Conservation (phyloP, 2,888 invertebrate genomes). For the Drosophila colorata region DNA sequence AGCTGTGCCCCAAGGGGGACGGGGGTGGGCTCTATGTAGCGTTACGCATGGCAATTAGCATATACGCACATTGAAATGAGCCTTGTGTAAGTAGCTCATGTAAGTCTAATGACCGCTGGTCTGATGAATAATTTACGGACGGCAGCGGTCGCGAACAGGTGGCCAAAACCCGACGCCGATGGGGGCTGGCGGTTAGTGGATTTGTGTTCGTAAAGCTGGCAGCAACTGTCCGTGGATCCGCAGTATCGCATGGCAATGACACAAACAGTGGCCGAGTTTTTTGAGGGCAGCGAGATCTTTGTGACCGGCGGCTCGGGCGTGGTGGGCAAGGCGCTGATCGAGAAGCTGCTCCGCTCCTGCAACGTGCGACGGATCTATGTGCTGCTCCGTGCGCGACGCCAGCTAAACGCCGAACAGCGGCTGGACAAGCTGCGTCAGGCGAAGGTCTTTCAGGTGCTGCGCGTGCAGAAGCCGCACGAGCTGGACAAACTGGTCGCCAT, state of each 20-base stretch:
- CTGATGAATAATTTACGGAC: slow-evolving; percentile 37
- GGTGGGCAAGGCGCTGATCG: slow-evolving; percentile 94
- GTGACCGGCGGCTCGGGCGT: slow-evolving; percentile 94
- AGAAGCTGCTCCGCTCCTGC: slow-evolving; percentile 94
- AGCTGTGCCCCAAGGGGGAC: too few species aligned
- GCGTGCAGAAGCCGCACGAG: slow-evolving; percentile 63
- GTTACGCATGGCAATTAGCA: slow-evolving; percentile 10
- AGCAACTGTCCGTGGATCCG: slow-evolving; percentile 5
- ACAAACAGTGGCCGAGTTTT: slow-evolving; percentile 86
- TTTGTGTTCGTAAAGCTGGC: slow-evolving; percentile 10
- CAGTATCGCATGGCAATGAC: slow-evolving; percentile 6
- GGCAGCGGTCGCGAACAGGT: slow-evolving; percentile 1
- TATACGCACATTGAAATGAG: slow-evolving; percentile 24
- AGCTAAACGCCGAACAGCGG: slow-evolving; percentile 88
- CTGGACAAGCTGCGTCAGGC: slow-evolving; percentile 87
- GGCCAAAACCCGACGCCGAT: slow-evolving; percentile 11
- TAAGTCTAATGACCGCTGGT: slow-evolving; percentile 29
- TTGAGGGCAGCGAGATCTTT: slow-evolving; percentile 89
- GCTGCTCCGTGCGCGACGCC: slow-evolving; percentile 90
- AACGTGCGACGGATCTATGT: slow-evolving; percentile 91
- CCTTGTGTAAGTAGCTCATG: slow-evolving; percentile 33
- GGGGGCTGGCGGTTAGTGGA: slow-evolving; percentile 18
- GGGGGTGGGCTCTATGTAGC: too few species aligned
- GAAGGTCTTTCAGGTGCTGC: slow-evolving; percentile 74
- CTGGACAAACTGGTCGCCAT: slow-evolving; percentile 74